Base-by-base conservation (phyloP, 2,888 invertebrate species). In the Cryptocheilus praepositus region DNA sequence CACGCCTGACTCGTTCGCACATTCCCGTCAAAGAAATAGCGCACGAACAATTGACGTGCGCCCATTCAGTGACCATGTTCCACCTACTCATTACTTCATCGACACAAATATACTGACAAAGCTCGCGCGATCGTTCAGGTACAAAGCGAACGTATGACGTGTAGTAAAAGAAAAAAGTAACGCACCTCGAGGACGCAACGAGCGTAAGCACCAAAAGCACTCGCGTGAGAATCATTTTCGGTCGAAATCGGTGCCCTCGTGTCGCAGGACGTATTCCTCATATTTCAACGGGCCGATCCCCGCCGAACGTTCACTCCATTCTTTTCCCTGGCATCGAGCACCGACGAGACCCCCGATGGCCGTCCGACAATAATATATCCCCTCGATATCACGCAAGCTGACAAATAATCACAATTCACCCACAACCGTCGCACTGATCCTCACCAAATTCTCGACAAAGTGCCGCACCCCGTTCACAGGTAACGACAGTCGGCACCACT, bases 191-290 rank as follows among this genome's bases (percentile, higher is more conserved):
- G 81, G 84, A 81, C 66, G 73, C 83, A 66, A 81, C 86, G 72
- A 83, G 76, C 63, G 85, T 80, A 55, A 86, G 75, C 61, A 85
- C 64, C 73, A 85, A 77, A 68, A 86, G 80, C 59, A 81, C 75
- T 60, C 78, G 84, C 79, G 81, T 83, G 75, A 86, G 76, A 85
- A 81, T 81, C 87, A 87, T 88, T 84, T 83, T 86, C 75, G 76
- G 75, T 76, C 64, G 71, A 76, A 75, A 76, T 81, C 81, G 79
- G 79, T 80, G 81, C 79, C 78, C 76, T 81, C 81, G 81, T 71
- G 69, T 80, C 79, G 77, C 77, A 75, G 72, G 77, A 79, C 79
- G 79, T 84, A 85, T 79, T 85, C 88, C 86, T 85, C 88, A 88
- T 88, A 87, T 88, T 88, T 87, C 77, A 74, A 75, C 74, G 70